Conservation (phyloP, 2,888 invertebrate species). For the Acrobasis repandana region DNA sequence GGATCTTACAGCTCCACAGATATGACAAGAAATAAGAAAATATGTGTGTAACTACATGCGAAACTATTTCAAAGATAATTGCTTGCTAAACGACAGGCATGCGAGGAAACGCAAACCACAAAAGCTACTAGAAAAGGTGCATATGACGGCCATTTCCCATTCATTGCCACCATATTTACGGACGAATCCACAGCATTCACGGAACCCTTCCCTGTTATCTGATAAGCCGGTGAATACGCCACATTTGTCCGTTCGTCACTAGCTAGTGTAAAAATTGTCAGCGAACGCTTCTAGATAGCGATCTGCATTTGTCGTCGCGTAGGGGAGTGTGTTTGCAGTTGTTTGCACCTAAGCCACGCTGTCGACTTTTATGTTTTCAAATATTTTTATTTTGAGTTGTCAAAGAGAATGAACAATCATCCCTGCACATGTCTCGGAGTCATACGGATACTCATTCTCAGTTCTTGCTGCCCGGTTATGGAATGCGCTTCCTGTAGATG, state of each 20-base stretch:
- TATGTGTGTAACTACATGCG: background rate
- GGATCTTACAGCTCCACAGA: no score
- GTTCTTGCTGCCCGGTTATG: no score
- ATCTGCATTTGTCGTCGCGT: conserved; percentile 68
- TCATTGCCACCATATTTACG: conserved; percentile 70
- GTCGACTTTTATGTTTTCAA: background rate
- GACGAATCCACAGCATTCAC: conserved; percentile 77
- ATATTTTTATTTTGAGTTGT: background rate
- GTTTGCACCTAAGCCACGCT: background rate
- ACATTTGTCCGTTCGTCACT: conserved; percentile 77
- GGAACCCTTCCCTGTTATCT: conserved; percentile 76
- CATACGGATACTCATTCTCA: no score
- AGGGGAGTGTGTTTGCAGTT: conserved; percentile 46
- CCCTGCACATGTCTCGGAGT: no score
- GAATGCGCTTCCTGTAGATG: no score
- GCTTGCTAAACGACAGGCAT: conserved; percentile 12
- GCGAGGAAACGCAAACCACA: conserved; percentile 28
- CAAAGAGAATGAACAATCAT: no score
- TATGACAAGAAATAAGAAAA: background rate
- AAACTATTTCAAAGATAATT: conserved; percentile 1
- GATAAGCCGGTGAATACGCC: conserved; percentile 75
- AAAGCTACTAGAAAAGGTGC: conserved; percentile 55
- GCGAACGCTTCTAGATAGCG: conserved; percentile 74
- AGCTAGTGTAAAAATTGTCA: conserved; percentile 81
- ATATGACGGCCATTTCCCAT: conserved; percentile 71